phyloP scores from a whole-genome alignment of 2,888 invertebrate genomes.

The Hydrotaea diabolus region DNA sequence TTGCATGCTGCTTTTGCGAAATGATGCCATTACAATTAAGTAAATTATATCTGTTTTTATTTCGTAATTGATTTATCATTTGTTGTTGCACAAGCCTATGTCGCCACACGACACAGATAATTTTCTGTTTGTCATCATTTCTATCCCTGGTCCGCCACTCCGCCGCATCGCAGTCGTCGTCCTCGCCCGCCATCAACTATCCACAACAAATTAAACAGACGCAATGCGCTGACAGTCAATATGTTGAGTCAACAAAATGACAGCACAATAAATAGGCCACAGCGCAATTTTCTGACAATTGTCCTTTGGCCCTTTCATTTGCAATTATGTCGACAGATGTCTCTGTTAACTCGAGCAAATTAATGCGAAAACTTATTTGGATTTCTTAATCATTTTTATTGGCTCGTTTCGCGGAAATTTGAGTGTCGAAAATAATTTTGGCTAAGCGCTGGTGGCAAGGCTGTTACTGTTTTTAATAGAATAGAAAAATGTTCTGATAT shows the following conservation, averaged over 20 bases:
- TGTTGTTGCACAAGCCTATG: not conserved
- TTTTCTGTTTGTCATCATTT: not conserved
- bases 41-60: not conserved
- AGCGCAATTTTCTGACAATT: not conserved
- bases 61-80: conserved; percentile 7
- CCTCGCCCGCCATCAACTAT: no score
- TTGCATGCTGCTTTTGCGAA: not conserved
- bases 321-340: not conserved
- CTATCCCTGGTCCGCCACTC: not conserved
- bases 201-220: not conserved
- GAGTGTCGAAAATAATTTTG: not conserved
- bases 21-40: conserved; percentile 3
- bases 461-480: not conserved
- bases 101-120: not conserved
- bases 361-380: not conserved
- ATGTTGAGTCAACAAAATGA: conserved; percentile 2
- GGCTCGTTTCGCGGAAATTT: not conserved
- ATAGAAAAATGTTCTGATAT: no score
- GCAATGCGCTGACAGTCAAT: not conserved
- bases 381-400: not conserved
- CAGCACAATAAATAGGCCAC: not conserved
- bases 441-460: not conserved
- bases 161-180: not conserved
- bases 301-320: not conserved
- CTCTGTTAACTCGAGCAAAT: not conserved